Base-by-base conservation (phyloP, 2,797 vertebrate genomes). In the Fringilla coelebs region DNA sequence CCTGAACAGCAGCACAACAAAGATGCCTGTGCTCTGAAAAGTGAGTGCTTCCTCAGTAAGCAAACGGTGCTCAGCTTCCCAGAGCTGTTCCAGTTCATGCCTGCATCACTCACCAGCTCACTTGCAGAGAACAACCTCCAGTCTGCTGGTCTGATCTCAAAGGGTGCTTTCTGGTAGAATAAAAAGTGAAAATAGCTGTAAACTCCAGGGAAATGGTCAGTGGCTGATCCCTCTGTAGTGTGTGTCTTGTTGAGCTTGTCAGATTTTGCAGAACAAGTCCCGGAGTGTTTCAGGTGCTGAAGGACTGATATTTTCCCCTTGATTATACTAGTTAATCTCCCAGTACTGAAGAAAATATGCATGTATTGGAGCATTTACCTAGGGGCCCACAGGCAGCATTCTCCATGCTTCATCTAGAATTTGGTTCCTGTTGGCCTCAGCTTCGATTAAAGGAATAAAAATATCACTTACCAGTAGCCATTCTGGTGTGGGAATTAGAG, bases 361-460 rank as follows among this genome's bases (percentile, higher is more conserved):
- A 38, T 7, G 24, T 58, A 45, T 29, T 71, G 63, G 46, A 75
- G 40, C 34, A 55, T 22, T 60, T 51, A 62, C 17, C 36, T 73
- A 62, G 40, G 29, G 34, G 26, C 52, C n/a, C n/a, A 34, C 15
- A 36, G 43, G 54, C 52, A 41, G 17, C 7, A 29, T 52, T 79
- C 41, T 86, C 70, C 17, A 2, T 43, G 34, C 51, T 78, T 79
- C 52, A 11, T 67, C 29, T 49, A 63, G n/a, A 73, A 61, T 73
- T 90, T 54, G 17, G 7, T 52, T 94, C 38, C 67, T 55, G 11
- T 73, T 76, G 55, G 29, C 65, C 71, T 29, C 6, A 2, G 21
- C 12, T 91, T 91, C 6, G 7, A 21, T 60, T 36, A 76, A 89
- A 93, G 34, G 36, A 78, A 78, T 45, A 81, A 88, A 94, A 94